phyloP scores from a whole-genome alignment of 2,113 vertebrate genomes.

The Silurus asotus region DNA sequence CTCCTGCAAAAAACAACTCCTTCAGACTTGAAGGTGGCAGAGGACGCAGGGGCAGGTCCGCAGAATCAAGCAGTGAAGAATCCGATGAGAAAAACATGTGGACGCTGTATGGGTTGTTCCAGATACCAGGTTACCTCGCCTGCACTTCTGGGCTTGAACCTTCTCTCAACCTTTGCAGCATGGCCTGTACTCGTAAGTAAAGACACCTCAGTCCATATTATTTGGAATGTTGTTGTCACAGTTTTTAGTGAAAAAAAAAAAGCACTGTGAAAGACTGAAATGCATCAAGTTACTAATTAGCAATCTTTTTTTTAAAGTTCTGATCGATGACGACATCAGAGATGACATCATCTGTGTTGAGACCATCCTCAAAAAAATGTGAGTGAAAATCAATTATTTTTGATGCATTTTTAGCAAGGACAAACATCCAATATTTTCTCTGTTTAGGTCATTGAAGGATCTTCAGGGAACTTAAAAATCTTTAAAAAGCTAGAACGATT shows the following conservation, averaged over 20 bases:
- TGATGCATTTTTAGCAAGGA: not conserved
- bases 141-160: constrained; percentile 35
- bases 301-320: constrained; percentile 41
- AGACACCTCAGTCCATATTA: not conserved
- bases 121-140: constrained; percentile 55
- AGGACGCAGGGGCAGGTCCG: not conserved
- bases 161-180: constrained; percentile 56
- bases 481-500: too few species aligned
- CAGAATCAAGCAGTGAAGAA: not conserved
- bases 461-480: too few species aligned
- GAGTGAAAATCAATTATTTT: constrained; percentile 7
- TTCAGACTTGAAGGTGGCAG: not conserved
- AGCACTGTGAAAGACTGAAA: not conserved
- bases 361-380: constrained; percentile 39
- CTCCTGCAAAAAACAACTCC: not conserved
- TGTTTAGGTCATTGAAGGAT: too few species aligned
- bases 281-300: not conserved
- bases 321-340: constrained; percentile 56
- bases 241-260: not conserved
- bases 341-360: constrained; percentile 61
- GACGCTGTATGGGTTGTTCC: constrained; percentile 62
- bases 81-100: not conserved
- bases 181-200: constrained; percentile 59
- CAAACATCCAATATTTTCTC: not conserved
- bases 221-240: not conserved